Conservation (phyloP, 2,888 invertebrate species). For the Ctenicera cuprea region DNA sequence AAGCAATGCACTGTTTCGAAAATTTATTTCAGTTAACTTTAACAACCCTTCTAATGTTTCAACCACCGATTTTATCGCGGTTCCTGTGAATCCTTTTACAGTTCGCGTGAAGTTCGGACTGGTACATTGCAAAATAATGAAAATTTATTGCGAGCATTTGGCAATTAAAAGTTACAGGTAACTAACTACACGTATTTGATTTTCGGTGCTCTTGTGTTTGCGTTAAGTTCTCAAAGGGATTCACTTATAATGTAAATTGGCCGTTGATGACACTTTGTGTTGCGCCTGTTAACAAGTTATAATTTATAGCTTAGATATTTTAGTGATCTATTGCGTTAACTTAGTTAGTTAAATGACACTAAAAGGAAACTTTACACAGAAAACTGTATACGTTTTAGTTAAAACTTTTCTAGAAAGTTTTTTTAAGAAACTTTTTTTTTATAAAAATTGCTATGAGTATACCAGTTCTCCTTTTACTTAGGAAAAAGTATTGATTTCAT, state of each 20-base stretch:
- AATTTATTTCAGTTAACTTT: slow-evolving; percentile 5
- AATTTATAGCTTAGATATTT: neutral
- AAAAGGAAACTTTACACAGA: too few relatives aligned
- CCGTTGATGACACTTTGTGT: slow-evolving; percentile 11
- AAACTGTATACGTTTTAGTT: too few relatives aligned
- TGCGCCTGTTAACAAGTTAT: slow-evolving; percentile 2
- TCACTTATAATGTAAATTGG: slow-evolving; percentile 6
- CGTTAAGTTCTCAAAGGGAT: slow-evolving; percentile 13
- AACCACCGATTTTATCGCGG: slow-evolving; percentile 6
- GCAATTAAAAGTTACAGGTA: slow-evolving; percentile 26
- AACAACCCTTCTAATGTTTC: slow-evolving; percentile 11
- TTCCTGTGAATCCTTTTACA: slow-evolving; percentile 15
- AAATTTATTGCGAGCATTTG: slow-evolving; percentile 19
- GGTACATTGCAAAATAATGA: slow-evolving; percentile 18
- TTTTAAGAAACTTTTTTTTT: too few relatives aligned
- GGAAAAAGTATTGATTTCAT: too few relatives aligned
- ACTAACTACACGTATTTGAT: slow-evolving; percentile 16
- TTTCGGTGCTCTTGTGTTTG: neutral
- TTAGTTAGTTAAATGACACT: too few relatives aligned
- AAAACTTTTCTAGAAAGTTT: too few relatives aligned
- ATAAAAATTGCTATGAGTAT: too few relatives aligned
- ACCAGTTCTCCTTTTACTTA: too few relatives aligned
- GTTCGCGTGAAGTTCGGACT: slow-evolving; percentile 2
- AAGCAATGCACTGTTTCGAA: slow-evolving; percentile 6
- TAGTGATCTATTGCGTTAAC: neutral